Percentiles rank a stretch among this genome's conserved stretches.
Conservation (phyloP, 2,888 invertebrate species). For the Lampropteryx suffumata region DNA sequence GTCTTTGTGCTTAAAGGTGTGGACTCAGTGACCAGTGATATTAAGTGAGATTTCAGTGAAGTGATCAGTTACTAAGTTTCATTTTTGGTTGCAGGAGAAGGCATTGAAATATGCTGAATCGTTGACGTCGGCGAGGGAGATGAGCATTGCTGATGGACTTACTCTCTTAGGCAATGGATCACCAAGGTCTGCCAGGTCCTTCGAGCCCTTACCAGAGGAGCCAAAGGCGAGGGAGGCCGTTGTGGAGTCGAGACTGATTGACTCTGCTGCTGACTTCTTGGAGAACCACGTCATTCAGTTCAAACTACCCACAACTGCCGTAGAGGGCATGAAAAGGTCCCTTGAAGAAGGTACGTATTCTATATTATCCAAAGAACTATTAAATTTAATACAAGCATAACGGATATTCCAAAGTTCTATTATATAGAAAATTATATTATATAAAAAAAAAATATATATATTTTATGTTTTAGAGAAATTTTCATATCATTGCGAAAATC, state of each 20-base stretch:
- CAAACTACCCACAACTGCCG: slow-evolving; percentile 88
- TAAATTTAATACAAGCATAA: no score
- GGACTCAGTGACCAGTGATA: slow-evolving; percentile 37
- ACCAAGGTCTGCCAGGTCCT: slow-evolving; percentile 83
- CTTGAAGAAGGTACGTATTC: slow-evolving; percentile 90
- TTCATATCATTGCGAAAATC: no score
- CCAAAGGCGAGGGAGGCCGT: slow-evolving; percentile 88
- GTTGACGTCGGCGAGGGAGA: slow-evolving; percentile 78
- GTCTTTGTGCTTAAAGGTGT: slow-evolving; percentile 88
- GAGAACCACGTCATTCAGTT: slow-evolving; percentile 92
- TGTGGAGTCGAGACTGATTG: slow-evolving; percentile 88
- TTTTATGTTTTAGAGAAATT: no score
- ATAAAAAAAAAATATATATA: no score
- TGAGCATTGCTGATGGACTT: slow-evolving; percentile 84
- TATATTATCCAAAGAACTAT: no score
- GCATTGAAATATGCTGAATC: slow-evolving; percentile 87
- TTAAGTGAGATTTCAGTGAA: slow-evolving; percentile 27
- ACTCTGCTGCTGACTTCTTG: slow-evolving; percentile 89
- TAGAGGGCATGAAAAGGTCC: slow-evolving; percentile 89
- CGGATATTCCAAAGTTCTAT: no score
- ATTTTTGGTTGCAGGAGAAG: slow-evolving; percentile 85
- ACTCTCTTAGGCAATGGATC: slow-evolving; percentile 75
- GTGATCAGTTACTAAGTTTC: slow-evolving; percentile 46
- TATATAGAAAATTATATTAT: no score
- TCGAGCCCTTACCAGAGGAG: slow-evolving; percentile 87